Conservation (phyloP, 2,113 vertebrate genomes). For the Tautogolabrus adspersus region DNA sequence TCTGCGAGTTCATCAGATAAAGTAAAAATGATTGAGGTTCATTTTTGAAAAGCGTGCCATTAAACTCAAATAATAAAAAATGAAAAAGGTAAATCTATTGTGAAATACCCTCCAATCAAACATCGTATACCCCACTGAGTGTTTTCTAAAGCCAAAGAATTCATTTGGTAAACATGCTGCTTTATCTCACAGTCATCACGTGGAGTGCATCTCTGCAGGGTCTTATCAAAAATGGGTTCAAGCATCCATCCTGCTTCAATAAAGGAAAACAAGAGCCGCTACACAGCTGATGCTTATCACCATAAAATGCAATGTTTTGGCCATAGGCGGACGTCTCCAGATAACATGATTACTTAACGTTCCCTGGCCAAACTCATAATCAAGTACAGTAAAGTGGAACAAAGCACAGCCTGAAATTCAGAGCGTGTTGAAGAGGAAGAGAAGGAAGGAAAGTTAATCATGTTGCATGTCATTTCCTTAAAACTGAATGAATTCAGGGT, state of each 20-base stretch:
- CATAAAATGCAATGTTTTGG: conserved; percentile 39
- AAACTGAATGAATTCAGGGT: too few species aligned
- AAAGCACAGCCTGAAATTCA: conserved; percentile 1
- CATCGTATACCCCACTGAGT: not conserved
- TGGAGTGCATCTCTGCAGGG: conserved; percentile 28
- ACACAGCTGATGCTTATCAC: conserved; percentile 55
- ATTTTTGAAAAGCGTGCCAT: conserved; percentile 13
- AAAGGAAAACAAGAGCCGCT: conserved; percentile 16
- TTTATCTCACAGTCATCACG: conserved; percentile 47
- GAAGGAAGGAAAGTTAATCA: not conserved
- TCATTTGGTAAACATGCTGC: conserved; percentile 26
- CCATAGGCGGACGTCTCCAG: conserved; percentile 42
- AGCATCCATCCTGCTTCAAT: conserved; percentile 26
- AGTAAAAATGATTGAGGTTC: conserved; percentile 29
- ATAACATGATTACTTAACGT: conserved; percentile 58
- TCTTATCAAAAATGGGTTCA: conserved; percentile 40
- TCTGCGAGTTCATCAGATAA: conserved; percentile 37
- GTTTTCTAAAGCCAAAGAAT: conserved; percentile 5
- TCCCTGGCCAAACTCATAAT: conserved; percentile 14
- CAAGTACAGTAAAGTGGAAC: conserved; percentile 12
- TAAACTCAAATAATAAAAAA: not conserved
- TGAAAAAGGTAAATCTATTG: not conserved
- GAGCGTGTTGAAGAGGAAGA: not conserved
- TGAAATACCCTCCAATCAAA: conserved; percentile 3
- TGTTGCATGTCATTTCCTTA: not conserved